These are phyloP conservation scores for Diadegma fenestrale DNA, from an alignment of 2,888 invertebrate species.

Conservation along the genomic window DNA sequence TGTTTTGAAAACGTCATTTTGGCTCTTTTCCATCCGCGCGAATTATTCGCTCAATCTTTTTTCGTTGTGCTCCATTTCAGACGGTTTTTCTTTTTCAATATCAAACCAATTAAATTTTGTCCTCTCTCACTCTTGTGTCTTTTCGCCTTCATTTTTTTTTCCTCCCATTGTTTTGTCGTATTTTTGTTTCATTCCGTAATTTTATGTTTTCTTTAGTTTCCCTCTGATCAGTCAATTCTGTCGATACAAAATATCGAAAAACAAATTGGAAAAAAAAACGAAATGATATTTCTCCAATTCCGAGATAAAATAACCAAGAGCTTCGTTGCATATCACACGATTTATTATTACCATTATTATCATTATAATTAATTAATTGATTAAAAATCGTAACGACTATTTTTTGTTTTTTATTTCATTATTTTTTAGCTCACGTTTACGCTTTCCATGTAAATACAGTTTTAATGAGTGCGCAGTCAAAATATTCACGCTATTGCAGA, in stretches of 20 bases:
- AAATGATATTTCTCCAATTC: constrained; percentile 35
- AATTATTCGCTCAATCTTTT: not conserved
- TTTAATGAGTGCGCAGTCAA: constrained; percentile 3
- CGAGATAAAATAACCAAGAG: constrained; percentile 37
- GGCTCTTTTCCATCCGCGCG: not conserved
- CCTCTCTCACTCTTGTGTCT: not conserved
- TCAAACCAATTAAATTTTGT: not conserved
- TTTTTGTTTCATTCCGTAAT: not conserved
- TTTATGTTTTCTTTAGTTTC: not conserved
- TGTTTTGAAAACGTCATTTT: not conserved
- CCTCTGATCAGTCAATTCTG: not conserved
- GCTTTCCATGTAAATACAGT: constrained; percentile 53
- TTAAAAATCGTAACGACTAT: not conserved
- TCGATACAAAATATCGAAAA: not conserved
- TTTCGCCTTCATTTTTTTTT: not conserved
- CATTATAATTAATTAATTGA: not conserved
- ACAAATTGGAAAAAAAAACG: not conserved
- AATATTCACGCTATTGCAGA: constrained; percentile 10
- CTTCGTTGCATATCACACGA: constrained; percentile 51
- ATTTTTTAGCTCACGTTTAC: constrained; percentile 6
- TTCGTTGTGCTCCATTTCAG: not conserved
- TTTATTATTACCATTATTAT: constrained; percentile 4
- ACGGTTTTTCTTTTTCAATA: not conserved
- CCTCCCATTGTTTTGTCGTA: not conserved
- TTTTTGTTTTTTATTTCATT: not conserved